Evolutionary conservation across 2,888 invertebrate species (phyloP).

Genomic region (Osmoderma eremita): DNA sequence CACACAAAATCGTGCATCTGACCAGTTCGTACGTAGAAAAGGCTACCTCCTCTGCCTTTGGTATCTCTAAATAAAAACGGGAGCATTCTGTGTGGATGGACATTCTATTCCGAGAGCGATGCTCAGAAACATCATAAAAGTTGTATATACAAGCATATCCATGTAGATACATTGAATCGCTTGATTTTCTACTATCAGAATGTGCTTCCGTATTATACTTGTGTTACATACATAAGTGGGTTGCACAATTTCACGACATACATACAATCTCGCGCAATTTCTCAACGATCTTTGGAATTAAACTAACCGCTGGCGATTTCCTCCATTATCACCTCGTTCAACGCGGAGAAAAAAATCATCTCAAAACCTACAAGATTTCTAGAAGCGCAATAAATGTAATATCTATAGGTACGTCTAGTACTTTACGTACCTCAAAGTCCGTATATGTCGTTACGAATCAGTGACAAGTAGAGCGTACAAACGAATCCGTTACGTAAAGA

Average conservation of each 20-base stretch:
- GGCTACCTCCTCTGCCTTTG: too few relatives aligned
- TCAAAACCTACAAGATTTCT: slow-evolving; percentile 4
- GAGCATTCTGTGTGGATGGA: neutral
- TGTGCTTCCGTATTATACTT: too few relatives aligned
- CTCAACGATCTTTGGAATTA: slow-evolving; percentile 3
- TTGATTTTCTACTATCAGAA: too few relatives aligned
- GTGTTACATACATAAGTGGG: too few relatives aligned
- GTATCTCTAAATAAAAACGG: slow-evolving; percentile 2
- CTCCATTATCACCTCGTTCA: neutral
- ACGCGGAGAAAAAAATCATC: neutral
- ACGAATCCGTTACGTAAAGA: slow-evolving; percentile 37
- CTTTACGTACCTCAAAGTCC: neutral
- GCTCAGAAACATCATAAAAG: too few relatives aligned
- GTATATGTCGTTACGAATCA: neutral
- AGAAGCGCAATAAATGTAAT: slow-evolving; percentile 1
- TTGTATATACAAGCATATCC: too few relatives aligned
- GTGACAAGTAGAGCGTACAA: slow-evolving; percentile 38
- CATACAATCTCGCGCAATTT: neutral
- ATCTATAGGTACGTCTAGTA: neutral
- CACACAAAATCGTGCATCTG: slow-evolving; percentile 5
- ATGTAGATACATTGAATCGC: too few relatives aligned
- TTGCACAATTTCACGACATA: neutral
- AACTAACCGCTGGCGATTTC: slow-evolving; percentile 19
- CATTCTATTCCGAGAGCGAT: neutral
- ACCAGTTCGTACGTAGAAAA: neutral